Conservation (phyloP, 2,113 vertebrate genomes). For the Oostethus manadensis region DNA sequence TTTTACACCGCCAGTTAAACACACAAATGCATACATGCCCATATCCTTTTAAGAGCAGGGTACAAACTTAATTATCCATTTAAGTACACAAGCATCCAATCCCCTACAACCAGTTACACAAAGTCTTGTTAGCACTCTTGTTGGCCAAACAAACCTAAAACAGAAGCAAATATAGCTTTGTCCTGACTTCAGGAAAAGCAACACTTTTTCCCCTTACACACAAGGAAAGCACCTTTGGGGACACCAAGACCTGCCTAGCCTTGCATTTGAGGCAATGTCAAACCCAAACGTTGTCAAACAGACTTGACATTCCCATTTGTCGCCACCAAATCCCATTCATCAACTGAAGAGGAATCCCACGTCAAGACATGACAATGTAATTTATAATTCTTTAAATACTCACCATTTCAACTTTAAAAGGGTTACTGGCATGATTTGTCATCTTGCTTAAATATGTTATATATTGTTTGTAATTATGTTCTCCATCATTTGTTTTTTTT, state of each 20-base stretch:
- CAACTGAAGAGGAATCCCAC: slow-evolving; percentile 34
- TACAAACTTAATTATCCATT: not conserved
- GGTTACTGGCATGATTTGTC: too few relatives aligned
- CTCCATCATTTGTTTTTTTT: too few relatives aligned
- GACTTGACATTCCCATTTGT: slow-evolving; percentile 36
- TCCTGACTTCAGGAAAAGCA: not conserved
- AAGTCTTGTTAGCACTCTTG: not conserved
- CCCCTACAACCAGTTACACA: not conserved
- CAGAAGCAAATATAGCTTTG: not conserved
- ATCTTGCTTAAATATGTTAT: too few relatives aligned
- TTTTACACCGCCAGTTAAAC: not conserved
- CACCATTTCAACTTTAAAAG: not conserved
- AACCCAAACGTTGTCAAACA: slow-evolving; percentile 38
- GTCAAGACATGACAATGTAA: not conserved
- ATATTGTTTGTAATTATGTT: too few relatives aligned
- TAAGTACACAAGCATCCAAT: slow-evolving; percentile 1
- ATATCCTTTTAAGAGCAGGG: slow-evolving; percentile 3
- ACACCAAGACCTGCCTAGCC: slow-evolving; percentile 59
- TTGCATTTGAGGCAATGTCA: slow-evolving; percentile 38
- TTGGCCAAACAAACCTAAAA: not conserved
- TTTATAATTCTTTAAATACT: not conserved
- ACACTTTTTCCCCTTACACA: slow-evolving; percentile 11
- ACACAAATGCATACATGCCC: not conserved
- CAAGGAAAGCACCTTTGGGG: slow-evolving; percentile 27
- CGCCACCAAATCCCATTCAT: slow-evolving; percentile 23